phyloP scores from a whole-genome alignment of 2,113 vertebrate genomes.

The Connochaetes taurinus region DNA sequence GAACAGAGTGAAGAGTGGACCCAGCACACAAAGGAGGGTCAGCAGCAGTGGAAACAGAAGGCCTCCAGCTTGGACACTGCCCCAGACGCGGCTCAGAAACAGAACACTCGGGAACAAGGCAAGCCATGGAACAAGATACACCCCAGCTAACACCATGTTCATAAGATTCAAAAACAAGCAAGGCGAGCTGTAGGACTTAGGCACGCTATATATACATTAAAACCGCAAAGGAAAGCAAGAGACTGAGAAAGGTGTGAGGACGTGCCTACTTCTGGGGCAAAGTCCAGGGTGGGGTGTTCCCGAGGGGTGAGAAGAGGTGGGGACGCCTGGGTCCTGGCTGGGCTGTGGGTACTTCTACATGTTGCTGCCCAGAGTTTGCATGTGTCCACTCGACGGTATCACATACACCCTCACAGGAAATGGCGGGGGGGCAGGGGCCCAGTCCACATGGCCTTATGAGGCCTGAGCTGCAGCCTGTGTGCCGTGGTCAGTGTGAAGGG shows the following conservation, averaged over 20 bases:
- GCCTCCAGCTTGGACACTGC: fast-evolving
- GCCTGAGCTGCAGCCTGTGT: neutral
- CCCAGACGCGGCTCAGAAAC: neutral
- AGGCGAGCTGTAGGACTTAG: neutral
- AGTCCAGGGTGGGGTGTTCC: neutral
- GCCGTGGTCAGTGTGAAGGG: neutral
- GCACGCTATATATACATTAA: fast-evolving
- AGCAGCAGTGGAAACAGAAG: neutral
- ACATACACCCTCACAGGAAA: neutral
- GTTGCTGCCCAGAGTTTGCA: neutral
- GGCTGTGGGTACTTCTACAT: neutral
- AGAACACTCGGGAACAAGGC: neutral
- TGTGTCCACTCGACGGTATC: fast-evolving
- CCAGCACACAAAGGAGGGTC: neutral
- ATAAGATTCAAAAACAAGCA: neutral
- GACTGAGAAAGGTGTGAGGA: neutral
- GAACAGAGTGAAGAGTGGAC: neutral
- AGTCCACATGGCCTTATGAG: neutral
- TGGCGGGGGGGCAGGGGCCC: no score
- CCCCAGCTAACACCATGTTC: no score
- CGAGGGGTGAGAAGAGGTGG: neutral
- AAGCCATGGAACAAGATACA: neutral
- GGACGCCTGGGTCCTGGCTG: fast-evolving
- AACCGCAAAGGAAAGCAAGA: neutral
- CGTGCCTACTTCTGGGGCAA: neutral